Evolutionary conservation across 2,113 vertebrate genomes (phyloP).

Genomic region (Gavia stellata): DNA sequence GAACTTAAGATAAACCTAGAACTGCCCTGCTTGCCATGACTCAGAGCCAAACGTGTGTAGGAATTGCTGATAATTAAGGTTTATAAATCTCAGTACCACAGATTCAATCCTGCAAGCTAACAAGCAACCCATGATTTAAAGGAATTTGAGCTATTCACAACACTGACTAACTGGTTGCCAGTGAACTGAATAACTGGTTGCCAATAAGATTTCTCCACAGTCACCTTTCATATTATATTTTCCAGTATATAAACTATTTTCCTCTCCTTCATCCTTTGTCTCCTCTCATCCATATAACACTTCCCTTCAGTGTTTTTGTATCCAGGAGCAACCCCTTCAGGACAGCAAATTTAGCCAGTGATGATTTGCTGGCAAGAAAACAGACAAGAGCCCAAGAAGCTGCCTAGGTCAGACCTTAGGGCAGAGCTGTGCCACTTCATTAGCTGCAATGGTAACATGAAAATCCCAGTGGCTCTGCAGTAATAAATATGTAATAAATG

Average conservation of each 20-base stretch:
- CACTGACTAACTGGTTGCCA: not conserved
- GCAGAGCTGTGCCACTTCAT: not conserved
- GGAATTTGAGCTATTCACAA: not conserved
- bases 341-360: not conserved
- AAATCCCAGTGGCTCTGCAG: not conserved
- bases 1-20: not conserved
- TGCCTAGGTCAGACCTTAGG: conserved; percentile 4
- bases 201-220: not conserved
- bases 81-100: not conserved
- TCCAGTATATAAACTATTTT: not conserved
- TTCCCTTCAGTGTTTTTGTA: not conserved
- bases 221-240: not conserved
- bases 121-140: not conserved
- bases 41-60: not conserved
- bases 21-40: not conserved
- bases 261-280: not conserved
- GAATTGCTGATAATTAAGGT: not conserved
- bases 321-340: not conserved
- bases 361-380: not conserved
- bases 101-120: not conserved
- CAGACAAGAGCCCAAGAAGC: not conserved
- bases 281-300: not conserved
- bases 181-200: conserved; percentile 3
- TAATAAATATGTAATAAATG: conserved; percentile 34
- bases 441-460: not conserved